phyloP scores from a whole-genome alignment of 2,113 vertebrate genomes.

The Stictonetta naevosa region DNA sequence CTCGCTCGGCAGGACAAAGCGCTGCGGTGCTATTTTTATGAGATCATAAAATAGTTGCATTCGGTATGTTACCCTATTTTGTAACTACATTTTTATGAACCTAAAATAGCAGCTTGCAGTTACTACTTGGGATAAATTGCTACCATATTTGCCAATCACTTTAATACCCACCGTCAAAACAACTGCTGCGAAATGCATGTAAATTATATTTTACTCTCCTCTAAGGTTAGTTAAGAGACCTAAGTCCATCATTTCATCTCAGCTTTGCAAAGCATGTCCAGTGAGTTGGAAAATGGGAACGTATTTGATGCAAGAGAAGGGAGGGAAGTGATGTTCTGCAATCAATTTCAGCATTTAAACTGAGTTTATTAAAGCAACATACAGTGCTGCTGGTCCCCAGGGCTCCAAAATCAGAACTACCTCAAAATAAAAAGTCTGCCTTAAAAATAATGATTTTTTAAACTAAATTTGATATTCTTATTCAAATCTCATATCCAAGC shows the following conservation, averaged over 20 bases:
- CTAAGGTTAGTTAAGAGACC: not conserved
- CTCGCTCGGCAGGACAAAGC: fast-evolving
- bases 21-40: slow-evolving; percentile 35
- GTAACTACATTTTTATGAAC: slow-evolving; percentile 66
- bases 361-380: not conserved
- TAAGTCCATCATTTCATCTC: not conserved
- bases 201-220: slow-evolving; percentile 28
- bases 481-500: not conserved
- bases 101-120: slow-evolving; percentile 62
- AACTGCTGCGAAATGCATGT: slow-evolving; percentile 35
- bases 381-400: not conserved
- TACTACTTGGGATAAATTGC: slow-evolving; percentile 68
- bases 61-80: not conserved
- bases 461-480: not conserved
- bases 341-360: not conserved
- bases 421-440: not conserved
- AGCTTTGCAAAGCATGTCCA: not conserved
- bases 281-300: slow-evolving; percentile 13
- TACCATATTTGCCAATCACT: slow-evolving; percentile 49
- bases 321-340: not conserved
- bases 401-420: not conserved
- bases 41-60: slow-evolving; percentile 48
- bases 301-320: not conserved
- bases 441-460: not conserved
- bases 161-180: slow-evolving; percentile 25